Conservation (phyloP, 2,888 invertebrate genomes). For the Nymphalis polychloros region DNA sequence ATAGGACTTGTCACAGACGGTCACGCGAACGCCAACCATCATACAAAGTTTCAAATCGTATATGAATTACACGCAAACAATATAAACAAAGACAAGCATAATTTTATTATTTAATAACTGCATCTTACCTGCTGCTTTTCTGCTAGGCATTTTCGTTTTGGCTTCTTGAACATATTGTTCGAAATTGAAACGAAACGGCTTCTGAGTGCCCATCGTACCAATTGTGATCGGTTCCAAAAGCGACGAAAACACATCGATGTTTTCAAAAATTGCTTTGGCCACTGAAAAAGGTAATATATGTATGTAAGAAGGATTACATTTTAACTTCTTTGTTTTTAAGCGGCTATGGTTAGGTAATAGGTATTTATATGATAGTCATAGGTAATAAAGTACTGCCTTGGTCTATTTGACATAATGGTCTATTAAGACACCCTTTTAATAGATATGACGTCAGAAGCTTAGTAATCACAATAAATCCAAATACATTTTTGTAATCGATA, state of each 20-base stretch:
- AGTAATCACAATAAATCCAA: no score
- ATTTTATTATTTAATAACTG: no score
- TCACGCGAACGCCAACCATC: no score
- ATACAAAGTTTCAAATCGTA: not conserved
- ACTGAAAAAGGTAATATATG: conserved; percentile 50
- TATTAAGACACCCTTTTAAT: no score
- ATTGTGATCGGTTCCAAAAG: conserved; percentile 70
- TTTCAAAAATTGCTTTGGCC: conserved; percentile 68
- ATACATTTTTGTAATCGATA: no score
- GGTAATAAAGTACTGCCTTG: no score
- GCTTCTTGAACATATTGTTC: conserved; percentile 76
- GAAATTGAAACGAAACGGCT: conserved; percentile 70
- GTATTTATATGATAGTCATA: no score
- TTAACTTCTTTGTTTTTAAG: no score
- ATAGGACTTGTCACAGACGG: no score
- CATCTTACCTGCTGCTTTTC: conserved; percentile 68
- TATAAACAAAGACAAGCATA: not conserved
- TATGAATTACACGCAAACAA: not conserved
- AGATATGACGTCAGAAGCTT: no score
- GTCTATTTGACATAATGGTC: no score
- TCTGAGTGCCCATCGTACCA: conserved; percentile 75
- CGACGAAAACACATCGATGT: conserved; percentile 66
- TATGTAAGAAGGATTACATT: not conserved
- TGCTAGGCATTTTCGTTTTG: conserved; percentile 70
- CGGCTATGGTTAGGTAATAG: no score